Evolutionary conservation across 2,113 vertebrate species (phyloP).

Genomic region (Dromas ardeola): DNA sequence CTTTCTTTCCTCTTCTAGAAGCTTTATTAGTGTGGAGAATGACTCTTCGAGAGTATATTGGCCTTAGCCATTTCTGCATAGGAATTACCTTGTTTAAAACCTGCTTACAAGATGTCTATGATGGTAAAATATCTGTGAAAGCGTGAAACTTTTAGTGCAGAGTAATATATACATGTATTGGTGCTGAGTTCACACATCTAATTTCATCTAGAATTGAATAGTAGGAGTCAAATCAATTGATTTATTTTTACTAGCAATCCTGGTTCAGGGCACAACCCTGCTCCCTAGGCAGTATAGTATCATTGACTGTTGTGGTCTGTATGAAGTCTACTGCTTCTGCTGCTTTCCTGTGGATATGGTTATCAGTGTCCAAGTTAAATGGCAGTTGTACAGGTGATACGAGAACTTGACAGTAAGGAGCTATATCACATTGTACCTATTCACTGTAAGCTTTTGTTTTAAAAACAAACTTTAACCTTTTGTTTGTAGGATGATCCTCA

Average conservation of each 20-base stretch:
- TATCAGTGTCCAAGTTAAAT: neutral
- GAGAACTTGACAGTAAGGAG: neutral
- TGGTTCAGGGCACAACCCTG: neutral
- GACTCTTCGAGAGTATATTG: neutral
- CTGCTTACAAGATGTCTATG: neutral
- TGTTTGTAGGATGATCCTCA: slow-evolving; percentile 85
- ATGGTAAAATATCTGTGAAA: neutral
- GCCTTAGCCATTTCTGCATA: neutral
- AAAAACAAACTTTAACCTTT: neutral
- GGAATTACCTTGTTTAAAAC: neutral
- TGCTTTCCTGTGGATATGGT: neutral
- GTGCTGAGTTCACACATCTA: neutral
- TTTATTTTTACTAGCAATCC: neutral
- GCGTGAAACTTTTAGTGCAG: neutral
- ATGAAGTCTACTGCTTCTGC: neutral
- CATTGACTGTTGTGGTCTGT: neutral
- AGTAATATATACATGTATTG: neutral
- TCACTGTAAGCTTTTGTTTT: neutral
- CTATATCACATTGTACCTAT: neutral
- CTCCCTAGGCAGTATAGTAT: neutral
- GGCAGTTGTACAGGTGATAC: neutral
- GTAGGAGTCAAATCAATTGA: neutral
- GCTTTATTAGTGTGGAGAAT: neutral
- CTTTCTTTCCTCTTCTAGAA: neutral
- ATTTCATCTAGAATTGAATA: neutral